A percentile compares a stretch with the other conserved stretches of the same genome.
Evolutionary conservation across 92 coral and sea anemone species (phyloP).

Genomic region (Umimayanthus chanpuru): DNA sequence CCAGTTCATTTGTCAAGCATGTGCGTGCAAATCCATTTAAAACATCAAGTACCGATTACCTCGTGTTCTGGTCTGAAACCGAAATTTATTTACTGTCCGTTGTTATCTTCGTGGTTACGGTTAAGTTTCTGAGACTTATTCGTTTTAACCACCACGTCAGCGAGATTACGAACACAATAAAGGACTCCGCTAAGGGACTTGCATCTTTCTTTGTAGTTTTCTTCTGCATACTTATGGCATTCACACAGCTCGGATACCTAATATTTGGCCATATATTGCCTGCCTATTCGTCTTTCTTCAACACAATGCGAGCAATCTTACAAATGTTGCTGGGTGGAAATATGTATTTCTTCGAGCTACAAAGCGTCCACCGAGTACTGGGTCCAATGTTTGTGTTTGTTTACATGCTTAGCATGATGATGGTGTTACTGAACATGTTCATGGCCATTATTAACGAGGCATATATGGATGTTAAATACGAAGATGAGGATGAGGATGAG

Average conservation of each 20-base stretch:
- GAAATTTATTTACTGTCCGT: slow-evolving; percentile 74
- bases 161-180: slow-evolving; percentile 74
- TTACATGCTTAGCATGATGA: slow-evolving; percentile 62
- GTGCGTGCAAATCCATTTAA: slow-evolving; percentile 72
- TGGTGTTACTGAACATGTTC: slow-evolving; percentile 71
- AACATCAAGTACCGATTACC: slow-evolving; percentile 77
- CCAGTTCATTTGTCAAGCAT: slow-evolving; percentile 66
- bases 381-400: slow-evolving; percentile 78
- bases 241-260: slow-evolving; percentile 68
- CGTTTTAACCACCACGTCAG: slow-evolving; percentile 72
- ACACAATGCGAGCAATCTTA: slow-evolving; percentile 68
- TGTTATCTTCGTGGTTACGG: slow-evolving; percentile 70
- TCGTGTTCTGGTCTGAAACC: slow-evolving; percentile 65
- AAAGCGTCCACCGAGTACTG: slow-evolving; percentile 51
- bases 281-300: slow-evolving; percentile 68
- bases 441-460: slow-evolving; percentile 73
- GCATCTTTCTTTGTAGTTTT: slow-evolving; percentile 60
- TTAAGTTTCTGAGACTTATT: slow-evolving; percentile 65
- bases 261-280: slow-evolving; percentile 63
- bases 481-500: slow-evolving; percentile 24
- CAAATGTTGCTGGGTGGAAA: slow-evolving; percentile 78
- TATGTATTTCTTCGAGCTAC: slow-evolving; percentile 63
- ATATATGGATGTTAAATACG: slow-evolving; percentile 52
- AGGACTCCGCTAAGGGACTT: slow-evolving; percentile 51
- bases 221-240: slow-evolving; percentile 58